Base-by-base conservation (phyloP, 2,797 vertebrate species). In the Ceryle rudis region DNA sequence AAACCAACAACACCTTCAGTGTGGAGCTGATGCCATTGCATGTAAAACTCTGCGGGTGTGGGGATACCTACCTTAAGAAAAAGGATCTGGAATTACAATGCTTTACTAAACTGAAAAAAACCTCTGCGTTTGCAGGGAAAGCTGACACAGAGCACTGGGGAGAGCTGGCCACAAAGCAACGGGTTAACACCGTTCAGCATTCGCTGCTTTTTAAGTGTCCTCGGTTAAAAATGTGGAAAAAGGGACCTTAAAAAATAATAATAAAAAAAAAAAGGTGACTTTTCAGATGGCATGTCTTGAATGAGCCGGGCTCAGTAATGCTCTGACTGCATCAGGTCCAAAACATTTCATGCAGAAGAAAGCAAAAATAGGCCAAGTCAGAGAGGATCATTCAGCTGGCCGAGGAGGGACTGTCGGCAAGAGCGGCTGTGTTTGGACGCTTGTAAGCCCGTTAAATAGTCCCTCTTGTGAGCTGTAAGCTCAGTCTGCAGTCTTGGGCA, bases 321-420 rank as follows among this genome's bases (percentile, higher is more conserved):
- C 81, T 86, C 78, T 77, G 83, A 12, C 78, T 82, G 90, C 0
- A 0, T 89, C 86, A 49, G 71, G 93, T 87, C 84, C 72, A 31
- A 86, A 94, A 26, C 61, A 61, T 91, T 89, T 87, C 93, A 92
- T 71, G 89, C 10, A 20, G 93, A 97, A 94, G 93, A 96, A 95
- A 92, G 93, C 64, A 87, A 95, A 97, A 97, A 89, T 89, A 95
- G 94, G 95, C 89, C 95, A 97, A 97, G 95, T 94, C 84, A 46
- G 90, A 73, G 79, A 95, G 92, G 75, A 87, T 94, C 71, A 95
- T 78, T 94, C 89, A 87, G 64, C 86, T 18, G 58, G 65, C n/a
- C 11, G 15, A 72, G 65, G 49, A 65, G 80, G 57, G 81, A 14
- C 0, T 2, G 72, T 44, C 0, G 0, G 80, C 67, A n/a, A n/a